Conservation (phyloP, 1,140 invertebrate genomes). For the Pollicipes pollicipes region DNA sequence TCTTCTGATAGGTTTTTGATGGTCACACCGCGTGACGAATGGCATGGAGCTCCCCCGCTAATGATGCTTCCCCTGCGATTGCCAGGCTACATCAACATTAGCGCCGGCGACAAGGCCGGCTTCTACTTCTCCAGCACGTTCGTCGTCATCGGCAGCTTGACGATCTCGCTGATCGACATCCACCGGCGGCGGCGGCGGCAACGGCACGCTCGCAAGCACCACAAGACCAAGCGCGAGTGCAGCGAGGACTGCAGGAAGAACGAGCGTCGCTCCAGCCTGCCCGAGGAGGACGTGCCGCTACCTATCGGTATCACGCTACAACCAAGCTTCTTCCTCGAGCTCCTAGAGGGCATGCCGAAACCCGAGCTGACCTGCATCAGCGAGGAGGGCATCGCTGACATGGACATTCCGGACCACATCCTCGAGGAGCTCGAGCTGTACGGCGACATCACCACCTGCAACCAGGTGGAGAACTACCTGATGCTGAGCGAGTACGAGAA, state of each 20-base stretch:
- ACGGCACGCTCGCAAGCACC: slow-evolving; percentile 12
- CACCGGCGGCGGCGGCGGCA: background rate
- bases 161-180: slow-evolving; percentile 21
- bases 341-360: background rate
- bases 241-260: background rate
- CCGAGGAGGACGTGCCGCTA: slow-evolving; percentile 3
- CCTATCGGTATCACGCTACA: background rate
- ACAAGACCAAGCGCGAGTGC: slow-evolving; percentile 9
- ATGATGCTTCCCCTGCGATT: too few relatives aligned
- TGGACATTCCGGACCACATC: slow-evolving; percentile 28
- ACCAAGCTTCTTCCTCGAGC: background rate
- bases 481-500: slow-evolving; percentile 75
- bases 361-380: background rate
- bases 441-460: slow-evolving; percentile 63
- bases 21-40: too few relatives aligned
- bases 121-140: slow-evolving; percentile 66
- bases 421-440: slow-evolving; percentile 56
- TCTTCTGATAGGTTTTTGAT: too few relatives aligned
- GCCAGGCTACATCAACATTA: slow-evolving; percentile 57
- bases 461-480: slow-evolving; percentile 70
- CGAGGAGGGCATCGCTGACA: background rate
- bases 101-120: slow-evolving; percentile 49
- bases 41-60: too few relatives aligned
- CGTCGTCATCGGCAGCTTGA: slow-evolving; percentile 50
- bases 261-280: background rate